Evolutionary conservation across 2,888 invertebrate genomes (phyloP).

Genomic region (Cantharis flavilabris): DNA sequence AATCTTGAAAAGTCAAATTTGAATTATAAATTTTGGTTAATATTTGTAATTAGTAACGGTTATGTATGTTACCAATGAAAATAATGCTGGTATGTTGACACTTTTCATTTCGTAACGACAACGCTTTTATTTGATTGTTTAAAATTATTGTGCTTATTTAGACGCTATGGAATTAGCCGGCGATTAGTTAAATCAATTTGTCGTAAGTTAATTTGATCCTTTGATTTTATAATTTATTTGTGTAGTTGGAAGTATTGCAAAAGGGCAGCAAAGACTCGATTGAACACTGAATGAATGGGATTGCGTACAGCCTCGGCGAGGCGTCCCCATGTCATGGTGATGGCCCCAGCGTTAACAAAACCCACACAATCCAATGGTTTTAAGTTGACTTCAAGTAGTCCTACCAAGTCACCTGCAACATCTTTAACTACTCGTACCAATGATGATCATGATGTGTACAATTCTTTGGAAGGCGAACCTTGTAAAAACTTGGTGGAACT

Average conservation of each 20-base stretch:
- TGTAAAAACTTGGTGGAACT: constrained; percentile 13
- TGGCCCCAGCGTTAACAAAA: constrained; percentile 94
- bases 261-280: constrained; percentile 37
- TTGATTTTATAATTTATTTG: constrained; percentile 4
- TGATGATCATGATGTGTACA: constrained; percentile 19
- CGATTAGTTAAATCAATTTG: constrained; percentile 38
- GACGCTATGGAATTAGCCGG: constrained; percentile 50
- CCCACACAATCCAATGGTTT: constrained; percentile 60
- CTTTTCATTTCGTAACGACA: constrained; percentile 20
- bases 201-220: not conserved
- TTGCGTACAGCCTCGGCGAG: constrained; percentile 60
- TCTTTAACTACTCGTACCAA: constrained; percentile 35
- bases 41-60: constrained; percentile 14
- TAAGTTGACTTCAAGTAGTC: constrained; percentile 52
- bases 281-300: constrained; percentile 58
- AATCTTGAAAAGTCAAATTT: constrained; percentile 15
- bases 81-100: constrained; percentile 26
- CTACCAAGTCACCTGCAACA: constrained; percentile 44
- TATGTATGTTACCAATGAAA: constrained; percentile 17
- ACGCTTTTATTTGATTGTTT: constrained; percentile 19
- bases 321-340: constrained; percentile 73
- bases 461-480: constrained; percentile 20
- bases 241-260: constrained; percentile 18
- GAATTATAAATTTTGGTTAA: constrained; percentile 10
- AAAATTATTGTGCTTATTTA: constrained; percentile 32